Percentiles rank a stretch among this genome's conserved stretches.
Evolutionary conservation across 2,113 vertebrate species (phyloP).

Genomic region (Triplophysa dalaica): DNA sequence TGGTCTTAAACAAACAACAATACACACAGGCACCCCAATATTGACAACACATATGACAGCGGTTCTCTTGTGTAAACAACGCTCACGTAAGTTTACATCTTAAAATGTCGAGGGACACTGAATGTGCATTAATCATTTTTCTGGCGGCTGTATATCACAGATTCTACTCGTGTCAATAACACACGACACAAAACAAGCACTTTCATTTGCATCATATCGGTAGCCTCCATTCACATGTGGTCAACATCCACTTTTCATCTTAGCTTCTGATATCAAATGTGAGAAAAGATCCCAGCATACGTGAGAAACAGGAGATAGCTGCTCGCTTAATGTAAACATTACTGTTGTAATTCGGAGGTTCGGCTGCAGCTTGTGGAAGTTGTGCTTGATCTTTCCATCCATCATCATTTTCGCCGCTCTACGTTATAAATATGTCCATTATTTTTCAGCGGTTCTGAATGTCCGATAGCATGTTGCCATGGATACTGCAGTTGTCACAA

Average conservation of each 20-base stretch:
- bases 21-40: neutral
- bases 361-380: constrained; percentile 16
- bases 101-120: constrained; percentile 2
- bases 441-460: constrained; percentile 27
- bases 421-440: constrained; percentile 48
- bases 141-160: constrained; percentile 14
- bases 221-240: neutral
- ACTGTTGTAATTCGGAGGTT: neutral
- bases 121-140: constrained; percentile 22
- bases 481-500: constrained; percentile 61
- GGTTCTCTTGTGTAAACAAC: neutral
- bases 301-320: neutral
- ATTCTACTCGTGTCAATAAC: constrained; percentile 4
- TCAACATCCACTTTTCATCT: constrained; percentile 13
- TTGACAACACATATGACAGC: neutral
- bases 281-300: constrained; percentile 19
- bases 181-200: neutral
- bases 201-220: constrained; percentile 7
- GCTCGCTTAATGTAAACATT: constrained; percentile 1
- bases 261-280: constrained; percentile 29
- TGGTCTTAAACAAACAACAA: neutral
- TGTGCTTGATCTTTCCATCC: constrained; percentile 61
- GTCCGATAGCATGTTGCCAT: constrained; percentile 58
- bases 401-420: constrained; percentile 66
- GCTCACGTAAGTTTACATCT: neutral